Base-by-base conservation (phyloP, 2,888 invertebrate species). In the Ecdyonurus torrentis region DNA sequence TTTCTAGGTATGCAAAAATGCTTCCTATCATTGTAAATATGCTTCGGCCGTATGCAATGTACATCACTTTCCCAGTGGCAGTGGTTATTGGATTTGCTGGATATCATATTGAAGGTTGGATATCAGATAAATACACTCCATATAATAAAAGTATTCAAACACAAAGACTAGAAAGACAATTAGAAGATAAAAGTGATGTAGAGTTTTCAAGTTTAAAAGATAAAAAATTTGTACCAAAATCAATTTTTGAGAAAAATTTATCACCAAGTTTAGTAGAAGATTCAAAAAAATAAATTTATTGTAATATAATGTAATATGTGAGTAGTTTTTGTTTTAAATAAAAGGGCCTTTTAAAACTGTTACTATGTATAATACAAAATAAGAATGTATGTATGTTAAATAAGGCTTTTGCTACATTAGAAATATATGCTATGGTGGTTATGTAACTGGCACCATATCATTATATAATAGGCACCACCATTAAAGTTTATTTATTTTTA, bases 51-150 rank as follows among this genome's bases (percentile, higher is more conserved):
- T 91, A 92, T 72, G 89, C 87, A 0, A 87, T 89, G 1, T 86
- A 84, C 67, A 76, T 93, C 50, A 89, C 89, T 0, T 74, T 93
- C 55, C 95, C 95, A 0, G 78, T 91, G 66, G 93, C 92, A 0
- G 87, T 83, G 0, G 75, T 91, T 0, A 79, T 94, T 24, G 95
- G 94, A 2, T 79, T 89, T 63, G 76, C 94, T 69, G 96, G 96
- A 24, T 95, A 95, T 73, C 87, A 92, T 69, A 68, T 93, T 66
- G 94, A 95, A 77, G 71, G 72, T 61, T 65, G 70, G 23, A 61
- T 75, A 1, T 71, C 74, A 53, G 71, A 74, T 61, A 72, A 73
- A 61, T 71, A 72, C 61, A 75, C 76, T 22, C 75, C 77, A 1
- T 74, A 70, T 65, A 74, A 73, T 18, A 61, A 72, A 70, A 82